These are phyloP conservation scores for Anabas testudineus DNA, from an alignment of 2,797 vertebrate species.

Conservation along the genomic window DNA sequence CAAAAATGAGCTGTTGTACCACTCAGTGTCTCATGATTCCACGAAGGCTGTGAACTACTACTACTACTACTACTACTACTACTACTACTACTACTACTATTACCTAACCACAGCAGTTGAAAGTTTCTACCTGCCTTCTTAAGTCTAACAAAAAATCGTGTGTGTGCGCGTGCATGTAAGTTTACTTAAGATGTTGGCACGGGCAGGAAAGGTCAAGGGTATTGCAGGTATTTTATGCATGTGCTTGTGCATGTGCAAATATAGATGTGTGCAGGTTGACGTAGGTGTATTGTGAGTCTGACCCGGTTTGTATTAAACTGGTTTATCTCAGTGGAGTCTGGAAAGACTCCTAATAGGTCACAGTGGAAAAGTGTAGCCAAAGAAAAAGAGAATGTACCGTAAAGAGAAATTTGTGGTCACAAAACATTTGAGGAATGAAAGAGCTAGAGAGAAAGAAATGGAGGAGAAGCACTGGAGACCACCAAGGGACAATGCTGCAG, in stretches of 20 bases:
- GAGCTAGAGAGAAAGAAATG: slow-evolving; percentile 12
- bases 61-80: slow-evolving; percentile 13
- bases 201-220: slow-evolving; percentile 40
- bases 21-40: slow-evolving; percentile 3
- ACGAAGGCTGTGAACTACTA: slow-evolving; percentile 5
- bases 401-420: slow-evolving; percentile 15
- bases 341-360: slow-evolving; percentile 78
- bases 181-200: slow-evolving; percentile 37
- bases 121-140: slow-evolving; percentile 20
- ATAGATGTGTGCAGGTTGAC: slow-evolving; percentile 37
- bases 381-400: slow-evolving; percentile 14
- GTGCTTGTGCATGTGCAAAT: slow-evolving; percentile 51
- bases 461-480: slow-evolving; percentile 28
- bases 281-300: slow-evolving; percentile 69
- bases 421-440: slow-evolving; percentile 17
- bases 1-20: neutral
- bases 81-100: slow-evolving; percentile 5
- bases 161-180: neutral
- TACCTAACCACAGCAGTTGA: slow-evolving; percentile 16
- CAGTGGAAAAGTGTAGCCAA: slow-evolving; percentile 68
- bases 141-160: slow-evolving; percentile 1
- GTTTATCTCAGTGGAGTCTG: slow-evolving; percentile 79
- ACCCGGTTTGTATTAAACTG: slow-evolving; percentile 76
- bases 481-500: slow-evolving; percentile 76
- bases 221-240: slow-evolving; percentile 26